Percentiles rank a stretch among this genome's conserved stretches.
Conservation (phyloP, 2,113 vertebrate species). For the Lynx canadensis region DNA sequence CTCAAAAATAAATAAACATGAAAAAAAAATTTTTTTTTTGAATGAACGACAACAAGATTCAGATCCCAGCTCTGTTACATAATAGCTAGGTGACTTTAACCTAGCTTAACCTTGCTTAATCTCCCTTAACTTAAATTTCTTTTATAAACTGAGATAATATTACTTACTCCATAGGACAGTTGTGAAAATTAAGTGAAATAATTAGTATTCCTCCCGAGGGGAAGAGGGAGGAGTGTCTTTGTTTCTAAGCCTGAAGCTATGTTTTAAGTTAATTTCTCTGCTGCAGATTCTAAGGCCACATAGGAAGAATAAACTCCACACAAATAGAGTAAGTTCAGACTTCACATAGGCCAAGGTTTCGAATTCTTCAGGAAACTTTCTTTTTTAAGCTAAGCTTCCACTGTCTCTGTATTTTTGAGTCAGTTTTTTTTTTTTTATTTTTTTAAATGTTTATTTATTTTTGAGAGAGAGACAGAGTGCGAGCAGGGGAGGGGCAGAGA, state of each 20-base stretch:
- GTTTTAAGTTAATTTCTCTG: conserved; percentile 55
- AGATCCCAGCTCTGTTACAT: conserved; percentile 44
- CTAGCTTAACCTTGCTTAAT: neutral
- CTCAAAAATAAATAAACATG: too few species aligned
- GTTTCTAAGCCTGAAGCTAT: conserved; percentile 42
- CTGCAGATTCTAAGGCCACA: conserved; percentile 17
- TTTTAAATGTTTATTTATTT: too few species aligned
- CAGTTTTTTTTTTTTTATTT: neutral
- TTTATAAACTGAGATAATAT: neutral
- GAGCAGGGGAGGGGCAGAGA: too few species aligned
- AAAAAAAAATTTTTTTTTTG: too few species aligned
- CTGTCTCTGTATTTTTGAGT: conserved; percentile 26
- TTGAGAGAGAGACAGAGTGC: too few species aligned
- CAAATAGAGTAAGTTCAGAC: neutral
- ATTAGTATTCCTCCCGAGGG: neutral
- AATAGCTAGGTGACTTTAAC: conserved; percentile 33
- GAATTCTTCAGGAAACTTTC: neutral
- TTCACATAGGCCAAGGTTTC: conserved; percentile 31
- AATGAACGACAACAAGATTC: neutral
- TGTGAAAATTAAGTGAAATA: conserved; percentile 45
- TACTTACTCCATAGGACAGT: conserved; percentile 23
- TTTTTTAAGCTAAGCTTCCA: conserved; percentile 4
- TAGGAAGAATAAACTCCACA: neutral
- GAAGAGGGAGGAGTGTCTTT: neutral
- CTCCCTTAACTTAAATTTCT: conserved; percentile 34